Percentiles rank a stretch among this genome's conserved stretches.
Evolutionary conservation across 2,797 vertebrate species (phyloP).

Genomic region (Steatocranus sp.): DNA sequence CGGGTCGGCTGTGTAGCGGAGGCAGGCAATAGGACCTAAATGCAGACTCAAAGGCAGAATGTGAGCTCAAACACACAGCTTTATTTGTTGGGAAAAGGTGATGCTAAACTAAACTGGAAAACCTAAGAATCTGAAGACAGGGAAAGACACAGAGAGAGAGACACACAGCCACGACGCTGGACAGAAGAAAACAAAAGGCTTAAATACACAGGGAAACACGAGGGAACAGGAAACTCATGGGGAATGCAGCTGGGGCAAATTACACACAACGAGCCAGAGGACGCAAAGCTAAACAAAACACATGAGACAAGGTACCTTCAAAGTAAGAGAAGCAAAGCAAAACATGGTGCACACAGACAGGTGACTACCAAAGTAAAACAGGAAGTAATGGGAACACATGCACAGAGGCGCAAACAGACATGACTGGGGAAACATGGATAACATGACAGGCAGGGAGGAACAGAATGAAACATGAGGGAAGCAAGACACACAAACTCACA

Average conservation of each 20-base stretch:
- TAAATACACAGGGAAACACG: not conserved
- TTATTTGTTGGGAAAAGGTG: not conserved
- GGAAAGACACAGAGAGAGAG: not conserved
- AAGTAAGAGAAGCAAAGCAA: not conserved
- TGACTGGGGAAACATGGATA: rapidly evolving
- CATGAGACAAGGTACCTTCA: not conserved
- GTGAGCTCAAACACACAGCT: not conserved
- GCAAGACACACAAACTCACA: not conserved
- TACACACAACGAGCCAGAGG: not conserved
- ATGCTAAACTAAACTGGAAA: not conserved
- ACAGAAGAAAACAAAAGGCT: not conserved
- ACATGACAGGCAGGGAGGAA: rapidly evolving
- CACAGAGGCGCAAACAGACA: not conserved
- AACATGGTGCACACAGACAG: not conserved
- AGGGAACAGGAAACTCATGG: not conserved
- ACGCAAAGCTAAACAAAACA: not conserved
- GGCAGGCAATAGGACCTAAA: not conserved
- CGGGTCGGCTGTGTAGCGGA: not conserved
- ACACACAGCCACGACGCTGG: rapidly evolving
- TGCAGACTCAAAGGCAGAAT: not conserved
- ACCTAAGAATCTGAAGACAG: not conserved
- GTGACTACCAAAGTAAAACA: not conserved
- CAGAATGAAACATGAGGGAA: not conserved
- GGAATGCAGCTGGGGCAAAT: not conserved
- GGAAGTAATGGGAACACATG: not conserved